A percentile compares a stretch with the other conserved stretches of the same genome.
These are phyloP conservation scores for Toxotes chatareus DNA, from an alignment of 2,113 vertebrate genomes.

Conservation along the genomic window DNA sequence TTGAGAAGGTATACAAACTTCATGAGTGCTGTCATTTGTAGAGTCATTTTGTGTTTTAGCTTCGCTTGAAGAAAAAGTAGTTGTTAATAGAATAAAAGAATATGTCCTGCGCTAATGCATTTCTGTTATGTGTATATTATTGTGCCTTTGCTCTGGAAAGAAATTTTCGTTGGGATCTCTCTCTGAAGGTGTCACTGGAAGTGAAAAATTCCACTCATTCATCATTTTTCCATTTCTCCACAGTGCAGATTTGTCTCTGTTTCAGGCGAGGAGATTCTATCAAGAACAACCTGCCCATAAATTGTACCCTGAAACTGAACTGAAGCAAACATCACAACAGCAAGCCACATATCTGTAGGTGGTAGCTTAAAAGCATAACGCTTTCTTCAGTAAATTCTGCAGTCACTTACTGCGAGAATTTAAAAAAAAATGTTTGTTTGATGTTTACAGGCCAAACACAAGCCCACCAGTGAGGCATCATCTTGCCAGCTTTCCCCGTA, in stretches of 20 bases:
- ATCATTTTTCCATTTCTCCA: conserved; percentile 37
- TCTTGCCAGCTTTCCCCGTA: neutral
- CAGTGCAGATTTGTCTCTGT: conserved; percentile 23
- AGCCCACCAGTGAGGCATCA: conserved; percentile 18
- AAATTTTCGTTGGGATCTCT: conserved; percentile 1
- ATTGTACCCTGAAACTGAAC: neutral
- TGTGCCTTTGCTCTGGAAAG: neutral
- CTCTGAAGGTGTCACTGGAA: neutral
- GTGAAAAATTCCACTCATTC: conserved; percentile 15
- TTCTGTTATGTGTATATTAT: neutral
- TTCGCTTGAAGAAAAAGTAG: neutral
- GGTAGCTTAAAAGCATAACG: neutral
- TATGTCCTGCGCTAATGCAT: neutral
- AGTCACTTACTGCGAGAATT: neutral
- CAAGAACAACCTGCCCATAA: conserved; percentile 4
- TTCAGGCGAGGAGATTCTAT: conserved; percentile 12
- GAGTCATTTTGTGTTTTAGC: conserved; percentile 3
- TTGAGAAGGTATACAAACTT: neutral
- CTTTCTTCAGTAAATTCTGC: too few species aligned
- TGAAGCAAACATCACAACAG: conserved; percentile 1
- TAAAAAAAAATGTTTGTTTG: neutral
- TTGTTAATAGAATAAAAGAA: too few species aligned
- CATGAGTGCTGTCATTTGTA: neutral
- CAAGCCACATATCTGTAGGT: neutral
- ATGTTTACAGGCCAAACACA: conserved; percentile 14